Conservation (phyloP, 2,113 vertebrate species). For the Maccullochella peelii region DNA sequence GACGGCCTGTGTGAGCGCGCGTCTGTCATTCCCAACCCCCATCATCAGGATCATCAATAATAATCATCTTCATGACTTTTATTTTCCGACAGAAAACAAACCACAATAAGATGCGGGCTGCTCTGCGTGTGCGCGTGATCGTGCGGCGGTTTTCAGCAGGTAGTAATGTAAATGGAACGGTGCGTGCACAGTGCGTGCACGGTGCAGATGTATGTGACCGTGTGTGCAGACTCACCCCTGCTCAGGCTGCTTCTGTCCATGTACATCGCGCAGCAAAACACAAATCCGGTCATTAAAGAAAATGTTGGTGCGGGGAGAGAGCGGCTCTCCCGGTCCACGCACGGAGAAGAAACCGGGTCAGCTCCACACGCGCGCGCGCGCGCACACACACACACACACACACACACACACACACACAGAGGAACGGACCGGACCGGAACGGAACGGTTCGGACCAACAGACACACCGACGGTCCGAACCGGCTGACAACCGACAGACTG, state of each 20-base stretch:
- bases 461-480: constrained; percentile 32
- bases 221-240: constrained; percentile 78
- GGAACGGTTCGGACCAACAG: constrained; percentile 6
- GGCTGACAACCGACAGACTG: constrained; percentile 28
- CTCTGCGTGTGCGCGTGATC: neutral
- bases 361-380: constrained; percentile 16
- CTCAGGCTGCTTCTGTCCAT: constrained; percentile 87
- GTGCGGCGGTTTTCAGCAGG: constrained; percentile 6
- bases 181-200: neutral
- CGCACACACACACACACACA: constrained; percentile 7
- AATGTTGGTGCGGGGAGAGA: constrained; percentile 75
- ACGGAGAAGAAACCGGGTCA: constrained; percentile 65
- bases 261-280: constrained; percentile 88
- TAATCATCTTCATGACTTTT: neutral
- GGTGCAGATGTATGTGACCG: constrained; percentile 14
- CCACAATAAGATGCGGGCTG: neutral
- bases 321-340: constrained; percentile 80
- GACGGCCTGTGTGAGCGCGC: constrained; percentile 15
- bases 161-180: neutral
- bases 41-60: neutral
- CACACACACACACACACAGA: neutral
- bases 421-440: neutral
- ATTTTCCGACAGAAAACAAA: no score
- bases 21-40: constrained; percentile 14
- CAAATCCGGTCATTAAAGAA: constrained; percentile 88